Conservation (phyloP, 2,797 vertebrate species). For the Sparidentex hasta region DNA sequence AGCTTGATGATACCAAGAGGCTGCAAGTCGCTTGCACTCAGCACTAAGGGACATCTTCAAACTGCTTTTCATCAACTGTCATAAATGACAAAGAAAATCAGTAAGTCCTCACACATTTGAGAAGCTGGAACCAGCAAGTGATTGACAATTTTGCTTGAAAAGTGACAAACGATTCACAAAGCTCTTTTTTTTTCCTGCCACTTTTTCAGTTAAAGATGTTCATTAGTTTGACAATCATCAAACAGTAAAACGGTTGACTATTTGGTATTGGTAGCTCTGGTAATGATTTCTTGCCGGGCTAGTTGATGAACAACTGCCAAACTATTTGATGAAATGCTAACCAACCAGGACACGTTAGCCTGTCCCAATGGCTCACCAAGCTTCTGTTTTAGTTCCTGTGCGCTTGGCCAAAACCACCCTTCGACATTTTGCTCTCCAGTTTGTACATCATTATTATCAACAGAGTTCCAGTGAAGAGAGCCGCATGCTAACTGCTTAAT, state of each 20-base stretch:
- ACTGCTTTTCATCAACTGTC: background rate
- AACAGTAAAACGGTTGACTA: background rate
- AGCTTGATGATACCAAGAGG: background rate
- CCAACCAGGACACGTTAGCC: background rate
- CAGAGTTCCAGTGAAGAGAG: background rate
- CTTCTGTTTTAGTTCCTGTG: background rate
- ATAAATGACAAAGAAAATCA: background rate
- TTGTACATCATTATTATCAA: background rate
- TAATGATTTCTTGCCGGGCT: background rate
- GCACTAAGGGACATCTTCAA: background rate
- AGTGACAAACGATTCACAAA: too few species aligned
- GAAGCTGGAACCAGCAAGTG: background rate
- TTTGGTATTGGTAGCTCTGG: background rate
- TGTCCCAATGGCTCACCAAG: background rate
- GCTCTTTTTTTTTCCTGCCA: too few species aligned
- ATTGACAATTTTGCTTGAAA: background rate
- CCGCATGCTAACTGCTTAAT: background rate
- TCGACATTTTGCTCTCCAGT: background rate
- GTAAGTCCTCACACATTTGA: background rate
- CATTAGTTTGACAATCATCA: background rate
- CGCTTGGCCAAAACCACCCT: background rate
- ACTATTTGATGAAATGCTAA: background rate
- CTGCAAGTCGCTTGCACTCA: background rate
- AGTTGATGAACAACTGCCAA: background rate
- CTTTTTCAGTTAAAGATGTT: too few species aligned